Evolutionary conservation across 1,140 invertebrate species (phyloP).

Genomic region (Drosophila sp.): DNA sequence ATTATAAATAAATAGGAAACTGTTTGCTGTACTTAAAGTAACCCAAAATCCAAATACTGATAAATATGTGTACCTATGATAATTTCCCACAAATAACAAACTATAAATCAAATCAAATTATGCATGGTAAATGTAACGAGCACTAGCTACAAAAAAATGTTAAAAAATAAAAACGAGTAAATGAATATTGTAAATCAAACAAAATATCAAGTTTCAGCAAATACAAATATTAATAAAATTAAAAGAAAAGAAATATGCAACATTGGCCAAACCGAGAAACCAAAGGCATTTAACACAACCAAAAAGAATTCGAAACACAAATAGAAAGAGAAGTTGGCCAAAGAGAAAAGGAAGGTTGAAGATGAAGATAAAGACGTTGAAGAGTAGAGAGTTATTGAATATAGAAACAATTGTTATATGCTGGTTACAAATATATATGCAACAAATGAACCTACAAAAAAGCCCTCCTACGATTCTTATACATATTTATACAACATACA

Average conservation of each 20-base stretch:
- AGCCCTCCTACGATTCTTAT: constrained; percentile 45
- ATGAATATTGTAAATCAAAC: no score
- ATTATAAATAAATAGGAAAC: constrained; percentile 48
- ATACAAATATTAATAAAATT: constrained; percentile 22
- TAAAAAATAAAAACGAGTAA: constrained; percentile 23
- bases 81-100: constrained; percentile 57
- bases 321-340: constrained; percentile 52
- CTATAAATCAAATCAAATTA: constrained; percentile 63
- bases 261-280: constrained; percentile 69
- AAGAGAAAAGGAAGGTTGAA: constrained; percentile 15
- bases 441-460: constrained; percentile 30
- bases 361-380: not conserved
- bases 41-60: constrained; percentile 48
- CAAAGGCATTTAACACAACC: constrained; percentile 66
- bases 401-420: constrained; percentile 35
- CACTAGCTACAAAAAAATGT: constrained; percentile 51
- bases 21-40: constrained; percentile 51
- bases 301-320: constrained; percentile 24
- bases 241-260: constrained; percentile 53
- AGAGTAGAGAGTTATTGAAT: constrained; percentile 15
- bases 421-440: constrained; percentile 37
- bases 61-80: constrained; percentile 64
- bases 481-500: constrained; percentile 38
- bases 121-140: constrained; percentile 58
- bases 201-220: constrained; percentile 13